Evolutionary conservation across 2,888 invertebrate species (phyloP), one percentile per base, ranked within the genome.

Genomic region (Erannis defoliaria): DNA sequence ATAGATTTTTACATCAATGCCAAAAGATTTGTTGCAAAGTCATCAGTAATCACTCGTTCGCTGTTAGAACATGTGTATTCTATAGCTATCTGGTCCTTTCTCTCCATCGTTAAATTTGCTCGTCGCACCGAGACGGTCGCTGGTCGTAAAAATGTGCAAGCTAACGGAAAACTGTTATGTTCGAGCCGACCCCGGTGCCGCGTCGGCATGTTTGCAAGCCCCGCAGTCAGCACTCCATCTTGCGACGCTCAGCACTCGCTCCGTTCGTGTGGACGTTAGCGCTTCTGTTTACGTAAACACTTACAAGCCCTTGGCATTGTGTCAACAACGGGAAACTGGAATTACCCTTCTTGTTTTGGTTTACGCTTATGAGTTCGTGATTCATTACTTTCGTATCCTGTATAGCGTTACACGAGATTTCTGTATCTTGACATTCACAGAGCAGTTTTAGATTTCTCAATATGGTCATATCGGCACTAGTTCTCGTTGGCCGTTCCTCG

Each of bases 111-210:
- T 71, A 68, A 70, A 71, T 63, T 70, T 53, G 66, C 58, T 68
- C 67, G 72, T 57, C 49, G 57, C 50, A 61, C 63, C 66, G 70
- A 71, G 68, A 65, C 69, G 74, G 67, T 66, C 70, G 67, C 69
- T 62, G 68, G 74, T 84, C 84, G 81, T 85, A 86, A 86, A 85
- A 88, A 87, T 88, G 88, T 88, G 86, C 86, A 87, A 84, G 78
- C 81, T 83, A 84, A 88, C 84, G 85, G 86, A 86, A 85, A 85
- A 76, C 70, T 73, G 76, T 71, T 61, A 67, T 64, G 68, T 66
- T 69, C 66, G 65, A 54, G 64, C 61, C 64, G 64, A 67, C 66
- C 64, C 54, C 53, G 38, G 58, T 35, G 55, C 54, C 55, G 45
- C 60, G 50, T 65, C 66, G 65, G 63, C 68, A 63, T 62, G 58